These are phyloP conservation scores for Meriones psammophilus DNA, from an alignment of 2,797 vertebrate species.

Conservation along the genomic window DNA sequence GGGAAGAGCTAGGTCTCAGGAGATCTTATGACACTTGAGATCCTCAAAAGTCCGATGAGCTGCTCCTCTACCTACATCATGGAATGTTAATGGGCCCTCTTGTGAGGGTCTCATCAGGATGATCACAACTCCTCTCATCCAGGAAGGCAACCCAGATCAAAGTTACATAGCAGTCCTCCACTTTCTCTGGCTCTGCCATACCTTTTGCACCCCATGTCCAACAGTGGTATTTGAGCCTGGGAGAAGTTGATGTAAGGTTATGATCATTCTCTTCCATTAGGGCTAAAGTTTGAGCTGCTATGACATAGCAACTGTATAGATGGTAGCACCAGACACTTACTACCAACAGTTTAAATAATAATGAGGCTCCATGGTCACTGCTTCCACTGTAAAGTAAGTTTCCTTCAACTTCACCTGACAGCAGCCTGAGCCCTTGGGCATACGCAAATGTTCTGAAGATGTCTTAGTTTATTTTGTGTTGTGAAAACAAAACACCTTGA, in stretches of 20 bases:
- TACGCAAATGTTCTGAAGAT: not conserved
- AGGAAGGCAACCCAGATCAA: not conserved
- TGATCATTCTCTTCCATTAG: not conserved
- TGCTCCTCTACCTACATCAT: rapidly evolving
- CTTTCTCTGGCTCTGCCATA: not conserved
- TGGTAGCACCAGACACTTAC: not conserved
- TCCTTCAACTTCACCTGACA: not conserved
- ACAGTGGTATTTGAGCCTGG: not conserved
- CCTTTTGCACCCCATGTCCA: not conserved
- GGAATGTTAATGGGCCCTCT: not conserved
- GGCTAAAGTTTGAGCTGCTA: not conserved
- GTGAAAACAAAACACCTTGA: not conserved
- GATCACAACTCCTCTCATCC: not conserved
- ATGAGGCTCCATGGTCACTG: not conserved
- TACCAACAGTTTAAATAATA: not conserved
- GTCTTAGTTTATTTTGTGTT: not conserved
- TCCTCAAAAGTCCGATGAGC: not conserved
- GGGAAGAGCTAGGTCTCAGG: not conserved
- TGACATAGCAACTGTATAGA: too few relatives aligned
- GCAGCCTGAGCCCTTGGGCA: too few relatives aligned
- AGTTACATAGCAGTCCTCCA: not conserved
- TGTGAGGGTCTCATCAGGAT: not conserved
- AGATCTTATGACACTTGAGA: not conserved
- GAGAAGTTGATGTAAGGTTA: not conserved
- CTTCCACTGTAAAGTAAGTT: not conserved